A percentile compares a stretch with the other conserved stretches of the same genome.
Conservation (phyloP, 1,140 invertebrate species). For the Camponotus vicinus region DNA sequence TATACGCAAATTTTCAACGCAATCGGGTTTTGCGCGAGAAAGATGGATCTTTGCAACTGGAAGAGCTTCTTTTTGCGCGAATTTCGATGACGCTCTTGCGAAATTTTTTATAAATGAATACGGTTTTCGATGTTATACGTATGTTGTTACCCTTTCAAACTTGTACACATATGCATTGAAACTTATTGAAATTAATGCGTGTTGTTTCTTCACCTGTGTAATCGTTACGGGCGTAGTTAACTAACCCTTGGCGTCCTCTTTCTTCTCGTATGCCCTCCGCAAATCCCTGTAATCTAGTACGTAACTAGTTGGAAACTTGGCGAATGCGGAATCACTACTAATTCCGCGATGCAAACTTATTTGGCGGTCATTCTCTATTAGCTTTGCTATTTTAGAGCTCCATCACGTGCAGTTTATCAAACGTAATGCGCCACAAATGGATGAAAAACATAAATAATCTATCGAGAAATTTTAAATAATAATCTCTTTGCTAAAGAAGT, state of each 20-base stretch:
- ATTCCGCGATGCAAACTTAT: slow-evolving; percentile 31
- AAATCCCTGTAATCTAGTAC: slow-evolving; percentile 46
- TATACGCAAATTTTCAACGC: slow-evolving; percentile 2
- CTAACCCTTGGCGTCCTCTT: slow-evolving; percentile 33
- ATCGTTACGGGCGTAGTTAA: slow-evolving; percentile 3
- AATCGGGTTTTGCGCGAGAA: neutral
- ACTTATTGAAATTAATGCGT: slow-evolving; percentile 44
- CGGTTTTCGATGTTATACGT: neutral
- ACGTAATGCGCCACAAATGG: too few relatives aligned
- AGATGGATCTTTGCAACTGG: neutral
- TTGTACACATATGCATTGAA: neutral
- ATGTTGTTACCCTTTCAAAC: neutral
- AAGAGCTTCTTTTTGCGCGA: too few relatives aligned
- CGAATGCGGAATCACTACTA: slow-evolving; percentile 47
- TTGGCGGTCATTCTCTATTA: slow-evolving; percentile 20
- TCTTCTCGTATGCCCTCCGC: slow-evolving; percentile 18
- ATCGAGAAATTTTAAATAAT: too few relatives aligned
- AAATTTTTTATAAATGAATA: neutral
- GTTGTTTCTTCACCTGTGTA: slow-evolving; percentile 23
- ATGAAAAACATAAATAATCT: too few relatives aligned
- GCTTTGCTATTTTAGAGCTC: neutral
- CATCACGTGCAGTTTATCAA: neutral
- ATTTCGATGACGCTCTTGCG: neutral
- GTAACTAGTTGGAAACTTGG: slow-evolving; percentile 56
- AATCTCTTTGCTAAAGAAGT: neutral